Percentiles rank a stretch among this genome's conserved stretches.
Conservation (phyloP, 2,888 invertebrate species). For the Halocaridina rubra region DNA sequence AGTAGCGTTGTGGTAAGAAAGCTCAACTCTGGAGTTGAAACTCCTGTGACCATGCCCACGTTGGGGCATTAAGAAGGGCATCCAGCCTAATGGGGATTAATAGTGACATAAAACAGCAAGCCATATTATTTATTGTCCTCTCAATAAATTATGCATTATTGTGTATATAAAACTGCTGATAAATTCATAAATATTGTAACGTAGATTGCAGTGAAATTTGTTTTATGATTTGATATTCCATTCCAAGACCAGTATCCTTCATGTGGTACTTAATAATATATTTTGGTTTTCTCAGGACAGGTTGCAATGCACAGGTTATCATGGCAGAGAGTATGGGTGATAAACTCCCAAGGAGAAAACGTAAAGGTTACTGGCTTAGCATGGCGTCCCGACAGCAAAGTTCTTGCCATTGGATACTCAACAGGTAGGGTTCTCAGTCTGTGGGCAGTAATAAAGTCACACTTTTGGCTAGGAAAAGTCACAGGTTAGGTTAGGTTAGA, state of each 20-base stretch:
- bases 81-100: too few relatives aligned
- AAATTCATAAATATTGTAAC: neutral
- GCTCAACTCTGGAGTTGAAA: too few relatives aligned
- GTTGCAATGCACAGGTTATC: conserved; percentile 72
- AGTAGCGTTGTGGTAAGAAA: too few relatives aligned
- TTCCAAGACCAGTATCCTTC: neutral
- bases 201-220: neutral
- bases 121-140: neutral
- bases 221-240: neutral
- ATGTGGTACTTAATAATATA: too few relatives aligned
- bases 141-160: neutral
- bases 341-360: conserved; percentile 82
- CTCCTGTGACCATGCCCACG: too few relatives aligned
- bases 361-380: conserved; percentile 81
- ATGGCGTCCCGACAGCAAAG: conserved; percentile 96
- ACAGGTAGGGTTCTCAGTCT: conserved; percentile 63
- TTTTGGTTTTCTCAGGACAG: conserved; percentile 41
- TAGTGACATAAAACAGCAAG: neutral
- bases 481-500: too few relatives aligned
- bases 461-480: too few relatives aligned
- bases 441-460: too few relatives aligned
- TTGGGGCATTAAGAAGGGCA: too few relatives aligned
- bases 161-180: neutral
- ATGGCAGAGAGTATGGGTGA: conserved; percentile 92
- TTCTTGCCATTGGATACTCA: conserved; percentile 76